These are phyloP conservation scores for Echeneis naucrates DNA, from an alignment of 2,797 vertebrate species.

Conservation along the genomic window DNA sequence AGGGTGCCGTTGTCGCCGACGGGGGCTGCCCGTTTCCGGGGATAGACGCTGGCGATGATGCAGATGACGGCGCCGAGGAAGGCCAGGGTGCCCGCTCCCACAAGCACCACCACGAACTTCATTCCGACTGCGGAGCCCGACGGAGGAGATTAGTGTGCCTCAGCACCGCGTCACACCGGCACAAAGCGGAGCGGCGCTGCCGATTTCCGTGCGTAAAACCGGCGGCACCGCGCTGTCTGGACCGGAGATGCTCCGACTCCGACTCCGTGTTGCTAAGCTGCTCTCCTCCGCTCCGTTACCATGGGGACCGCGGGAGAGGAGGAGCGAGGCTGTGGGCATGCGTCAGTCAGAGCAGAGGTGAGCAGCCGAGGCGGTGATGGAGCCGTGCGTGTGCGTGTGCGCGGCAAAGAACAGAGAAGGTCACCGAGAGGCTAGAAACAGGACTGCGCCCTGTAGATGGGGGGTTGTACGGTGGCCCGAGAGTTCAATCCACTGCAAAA, in stretches of 20 bases:
- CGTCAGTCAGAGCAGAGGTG: conserved; percentile 60
- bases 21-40: conserved; percentile 82
- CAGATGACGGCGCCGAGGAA: conserved; percentile 95
- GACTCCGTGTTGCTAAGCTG: conserved; percentile 81
- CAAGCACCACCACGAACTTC: conserved; percentile 95
- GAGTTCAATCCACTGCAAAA: too few species aligned
- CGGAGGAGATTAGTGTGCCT: not conserved
- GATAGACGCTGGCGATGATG: conserved; percentile 95
- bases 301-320: conserved; percentile 77
- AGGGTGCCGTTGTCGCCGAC: conserved; percentile 86
- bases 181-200: conserved; percentile 8
- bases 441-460: too few species aligned
- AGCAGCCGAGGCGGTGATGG: conserved; percentile 53
- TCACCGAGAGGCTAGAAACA: too few species aligned
- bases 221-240: conserved; percentile 58
- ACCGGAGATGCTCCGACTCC: conserved; percentile 56
- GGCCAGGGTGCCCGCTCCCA: conserved; percentile 93
- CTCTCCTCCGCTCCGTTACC: conserved; percentile 80
- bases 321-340: conserved; percentile 70
- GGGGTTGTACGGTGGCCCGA: too few species aligned
- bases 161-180: not conserved
- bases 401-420: not conserved
- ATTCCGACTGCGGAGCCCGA: conserved; percentile 72
- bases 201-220: conserved; percentile 28
- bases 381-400: conserved; percentile 33